A percentile compares a stretch with the other conserved stretches of the same genome.
Evolutionary conservation across 2,888 invertebrate genomes (phyloP).

Genomic region (Chrysopilus asiliformis): DNA sequence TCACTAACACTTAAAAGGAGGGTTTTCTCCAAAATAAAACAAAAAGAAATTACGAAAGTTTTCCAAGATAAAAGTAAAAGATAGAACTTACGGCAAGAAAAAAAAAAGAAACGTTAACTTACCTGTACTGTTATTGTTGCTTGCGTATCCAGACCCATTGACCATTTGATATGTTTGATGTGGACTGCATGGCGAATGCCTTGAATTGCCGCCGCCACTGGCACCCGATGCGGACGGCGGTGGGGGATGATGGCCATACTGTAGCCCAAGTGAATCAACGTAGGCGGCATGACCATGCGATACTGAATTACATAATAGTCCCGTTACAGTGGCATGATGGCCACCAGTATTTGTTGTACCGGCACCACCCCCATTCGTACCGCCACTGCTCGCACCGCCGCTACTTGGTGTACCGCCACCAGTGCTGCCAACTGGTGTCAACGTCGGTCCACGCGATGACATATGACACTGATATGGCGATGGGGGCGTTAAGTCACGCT

Average conservation of each 20-base stretch:
- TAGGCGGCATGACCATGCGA: slow-evolving; percentile 10
- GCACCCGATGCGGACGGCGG: slow-evolving; percentile 16
- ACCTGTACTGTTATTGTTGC: slow-evolving; percentile 12
- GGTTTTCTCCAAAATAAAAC: too few species aligned
- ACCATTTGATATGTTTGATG: slow-evolving; percentile 24
- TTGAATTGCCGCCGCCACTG: slow-evolving; percentile 40
- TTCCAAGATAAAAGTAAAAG: too few species aligned
- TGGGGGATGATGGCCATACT: slow-evolving; percentile 6
- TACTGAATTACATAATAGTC: background rate
- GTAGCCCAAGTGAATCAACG: slow-evolving; percentile 17
- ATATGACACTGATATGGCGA: slow-evolving; percentile 34
- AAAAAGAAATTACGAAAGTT: too few species aligned
- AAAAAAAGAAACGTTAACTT: slow-evolving; percentile 2
- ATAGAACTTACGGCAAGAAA: background rate
- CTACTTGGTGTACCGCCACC: slow-evolving; percentile 11
- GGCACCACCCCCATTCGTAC: slow-evolving; percentile 10
- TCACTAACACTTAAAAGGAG: too few species aligned
- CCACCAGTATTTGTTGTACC: slow-evolving; percentile 15
- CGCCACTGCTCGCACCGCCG: slow-evolving; percentile 3
- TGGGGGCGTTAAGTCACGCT: slow-evolving; percentile 30
- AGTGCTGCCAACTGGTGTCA: slow-evolving; percentile 17
- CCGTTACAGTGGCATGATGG: background rate
- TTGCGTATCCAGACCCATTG: slow-evolving; percentile 19
- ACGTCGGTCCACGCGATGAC: slow-evolving; percentile 26
- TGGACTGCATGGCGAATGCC: slow-evolving; percentile 52